Evolutionary conservation across 2,113 vertebrate genomes (phyloP).

Genomic region (Sinosuthora webbiana): DNA sequence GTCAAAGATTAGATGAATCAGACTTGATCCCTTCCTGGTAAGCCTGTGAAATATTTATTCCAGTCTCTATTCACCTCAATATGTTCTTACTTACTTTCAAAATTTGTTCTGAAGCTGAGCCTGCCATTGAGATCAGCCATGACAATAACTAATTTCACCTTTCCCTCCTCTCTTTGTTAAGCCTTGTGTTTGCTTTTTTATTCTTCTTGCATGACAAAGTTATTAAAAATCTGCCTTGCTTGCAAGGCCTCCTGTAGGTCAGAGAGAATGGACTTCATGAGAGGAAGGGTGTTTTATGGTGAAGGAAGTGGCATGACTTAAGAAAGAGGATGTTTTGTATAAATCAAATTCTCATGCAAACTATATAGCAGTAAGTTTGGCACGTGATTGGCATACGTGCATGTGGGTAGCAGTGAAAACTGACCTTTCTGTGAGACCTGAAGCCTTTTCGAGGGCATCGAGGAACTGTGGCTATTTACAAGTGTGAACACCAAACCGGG

Average conservation of each 20-base stretch:
- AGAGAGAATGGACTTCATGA: not conserved
- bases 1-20: constrained; percentile 12
- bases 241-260: not conserved
- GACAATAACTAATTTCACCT: not conserved
- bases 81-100: not conserved
- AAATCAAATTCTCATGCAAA: not conserved
- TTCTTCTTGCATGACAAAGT: not conserved
- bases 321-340: not conserved
- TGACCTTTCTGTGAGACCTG: not conserved
- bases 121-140: not conserved
- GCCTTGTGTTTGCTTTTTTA: not conserved
- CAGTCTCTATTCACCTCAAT: not conserved
- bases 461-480: not conserved
- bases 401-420: not conserved
- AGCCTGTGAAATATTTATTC: not conserved
- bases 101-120: not conserved
- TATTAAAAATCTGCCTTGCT: not conserved
- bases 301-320: not conserved
- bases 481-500: not conserved
- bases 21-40: not conserved
- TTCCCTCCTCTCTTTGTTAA: not conserved
- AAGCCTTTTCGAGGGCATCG: not conserved
- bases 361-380: not conserved
- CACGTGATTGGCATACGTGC: not conserved
- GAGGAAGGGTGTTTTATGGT: not conserved